Conservation (phyloP, 1,140 invertebrate species). For the Calliopsis andreniformis region DNA sequence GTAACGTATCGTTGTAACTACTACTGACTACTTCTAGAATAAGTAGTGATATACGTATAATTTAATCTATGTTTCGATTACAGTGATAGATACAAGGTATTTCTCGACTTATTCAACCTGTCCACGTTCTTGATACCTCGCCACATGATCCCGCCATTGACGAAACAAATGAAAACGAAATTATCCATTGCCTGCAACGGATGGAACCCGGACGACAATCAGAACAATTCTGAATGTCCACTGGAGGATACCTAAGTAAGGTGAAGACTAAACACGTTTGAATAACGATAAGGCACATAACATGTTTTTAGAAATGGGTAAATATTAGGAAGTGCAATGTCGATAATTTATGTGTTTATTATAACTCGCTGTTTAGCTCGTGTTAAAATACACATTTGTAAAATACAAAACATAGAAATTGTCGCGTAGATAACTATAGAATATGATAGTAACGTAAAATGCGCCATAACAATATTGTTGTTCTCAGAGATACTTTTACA, state of each 20-base stretch:
- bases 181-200: constrained; percentile 76
- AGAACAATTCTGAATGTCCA: constrained; percentile 63
- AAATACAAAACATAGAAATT: constrained; percentile 21
- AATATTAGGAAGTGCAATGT: background rate
- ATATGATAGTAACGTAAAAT: constrained; percentile 3
- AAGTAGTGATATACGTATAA: too few relatives aligned
- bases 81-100: constrained; percentile 99
- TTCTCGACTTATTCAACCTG: constrained; percentile 98
- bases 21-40: too few relatives aligned
- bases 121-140: constrained; percentile 97
- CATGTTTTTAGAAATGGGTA: background rate
- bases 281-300: background rate
- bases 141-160: constrained; percentile 93
- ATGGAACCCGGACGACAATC: constrained; percentile 65
- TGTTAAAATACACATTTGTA: constrained; percentile 15
- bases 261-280: background rate
- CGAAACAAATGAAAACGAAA: constrained; percentile 85
- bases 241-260: constrained; percentile 48
- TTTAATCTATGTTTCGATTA: constrained; percentile 29
- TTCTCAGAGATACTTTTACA: background rate
- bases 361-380: background rate
- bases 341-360: constrained; percentile 1
- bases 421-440: background rate
- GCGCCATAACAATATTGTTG: constrained; percentile 27
- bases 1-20: constrained; percentile 79